A percentile compares a stretch with the other conserved stretches of the same genome.
Evolutionary conservation across 2,797 vertebrate species (phyloP).

Genomic region (Lophius americanus): DNA sequence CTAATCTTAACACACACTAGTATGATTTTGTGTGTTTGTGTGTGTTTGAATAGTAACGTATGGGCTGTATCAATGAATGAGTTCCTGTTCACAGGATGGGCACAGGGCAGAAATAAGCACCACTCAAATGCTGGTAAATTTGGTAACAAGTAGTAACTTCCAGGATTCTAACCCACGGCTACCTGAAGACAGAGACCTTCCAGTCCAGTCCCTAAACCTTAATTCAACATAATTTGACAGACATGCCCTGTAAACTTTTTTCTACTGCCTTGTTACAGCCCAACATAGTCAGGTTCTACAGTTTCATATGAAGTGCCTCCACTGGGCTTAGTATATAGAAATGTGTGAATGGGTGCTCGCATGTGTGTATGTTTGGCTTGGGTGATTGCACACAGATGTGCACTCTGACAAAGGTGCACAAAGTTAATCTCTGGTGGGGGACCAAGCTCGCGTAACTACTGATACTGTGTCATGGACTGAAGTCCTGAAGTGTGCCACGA

Average conservation of each 20-base stretch:
- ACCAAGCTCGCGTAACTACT: constrained; percentile 82
- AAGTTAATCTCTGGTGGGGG: constrained; percentile 71
- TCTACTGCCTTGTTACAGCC: constrained; percentile 74
- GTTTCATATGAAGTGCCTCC: constrained; percentile 81
- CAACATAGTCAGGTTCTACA: constrained; percentile 71
- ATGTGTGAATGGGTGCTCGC: constrained; percentile 44
- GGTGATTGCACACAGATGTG: constrained; percentile 73
- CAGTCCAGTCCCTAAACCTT: constrained; percentile 16
- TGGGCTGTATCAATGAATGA: constrained; percentile 77
- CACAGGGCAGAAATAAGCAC: background rate
- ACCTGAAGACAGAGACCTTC: constrained; percentile 6
- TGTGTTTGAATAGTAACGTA: constrained; percentile 65
- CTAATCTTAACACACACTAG: constrained; percentile 82
- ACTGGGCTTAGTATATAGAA: constrained; percentile 69
- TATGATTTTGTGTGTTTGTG: constrained; percentile 74
- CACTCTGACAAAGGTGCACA: constrained; percentile 59
- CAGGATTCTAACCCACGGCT: constrained; percentile 12
- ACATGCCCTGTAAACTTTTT: constrained; percentile 22
- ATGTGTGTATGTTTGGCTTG: constrained; percentile 60
- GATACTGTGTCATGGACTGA: constrained; percentile 80
- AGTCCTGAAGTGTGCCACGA: constrained; percentile 73
- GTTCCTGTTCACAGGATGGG: constrained; percentile 81
- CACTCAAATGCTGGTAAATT: constrained; percentile 20
- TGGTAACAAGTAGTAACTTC: background rate
- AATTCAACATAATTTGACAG: constrained; percentile 22